Evolutionary conservation across 2,113 vertebrate genomes (phyloP).

Genomic region (Nanorana parkeri): DNA sequence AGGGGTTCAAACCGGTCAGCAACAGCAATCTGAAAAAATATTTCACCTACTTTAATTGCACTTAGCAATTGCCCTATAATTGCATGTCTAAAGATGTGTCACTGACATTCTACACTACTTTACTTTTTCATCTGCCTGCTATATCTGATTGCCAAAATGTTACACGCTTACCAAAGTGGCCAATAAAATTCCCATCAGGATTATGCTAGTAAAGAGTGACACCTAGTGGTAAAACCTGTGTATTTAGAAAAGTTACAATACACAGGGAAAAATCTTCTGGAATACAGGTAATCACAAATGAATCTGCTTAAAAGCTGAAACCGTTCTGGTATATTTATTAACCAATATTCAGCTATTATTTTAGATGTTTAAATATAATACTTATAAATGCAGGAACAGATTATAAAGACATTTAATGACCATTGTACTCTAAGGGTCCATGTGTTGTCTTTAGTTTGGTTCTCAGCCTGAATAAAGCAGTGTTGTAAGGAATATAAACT

Average conservation of each 20-base stretch:
- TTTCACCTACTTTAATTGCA: constrained; percentile 61
- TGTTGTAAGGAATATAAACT: no score
- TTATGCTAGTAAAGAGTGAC: constrained; percentile 75
- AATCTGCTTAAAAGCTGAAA: neutral
- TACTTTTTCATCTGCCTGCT: constrained; percentile 58
- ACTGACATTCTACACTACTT: constrained; percentile 58
- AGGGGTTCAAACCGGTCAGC: constrained; percentile 16
- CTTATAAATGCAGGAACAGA: no score
- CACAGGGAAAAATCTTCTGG: no score
- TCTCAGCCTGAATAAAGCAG: no score
- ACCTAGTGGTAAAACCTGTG: constrained; percentile 71
- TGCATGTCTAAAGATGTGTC: constrained; percentile 59
- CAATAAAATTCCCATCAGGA: constrained; percentile 30
- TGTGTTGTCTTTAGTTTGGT: no score
- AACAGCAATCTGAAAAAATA: constrained; percentile 65
- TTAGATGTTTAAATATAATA: neutral
- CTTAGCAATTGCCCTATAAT: constrained; percentile 64
- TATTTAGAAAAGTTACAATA: neutral
- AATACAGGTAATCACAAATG: neutral
- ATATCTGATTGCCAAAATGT: constrained; percentile 59
- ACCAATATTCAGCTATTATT: neutral
- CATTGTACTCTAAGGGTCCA: no score
- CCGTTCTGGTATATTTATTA: neutral
- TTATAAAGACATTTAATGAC: no score
- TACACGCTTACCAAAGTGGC: constrained; percentile 60